Evolutionary conservation across 2,888 invertebrate genomes (phyloP).

Genomic region (Micropterix aruncella): DNA sequence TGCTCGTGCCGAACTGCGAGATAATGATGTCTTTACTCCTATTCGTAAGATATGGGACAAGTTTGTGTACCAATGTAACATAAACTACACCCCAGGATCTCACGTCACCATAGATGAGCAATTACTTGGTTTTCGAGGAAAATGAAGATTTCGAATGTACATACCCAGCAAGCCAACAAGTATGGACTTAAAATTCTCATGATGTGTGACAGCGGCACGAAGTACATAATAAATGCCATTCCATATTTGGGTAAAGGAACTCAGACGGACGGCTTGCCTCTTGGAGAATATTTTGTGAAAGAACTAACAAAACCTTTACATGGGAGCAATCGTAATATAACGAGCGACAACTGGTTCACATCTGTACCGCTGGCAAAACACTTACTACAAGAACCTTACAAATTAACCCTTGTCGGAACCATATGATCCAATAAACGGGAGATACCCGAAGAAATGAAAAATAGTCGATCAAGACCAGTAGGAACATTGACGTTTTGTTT

Average conservation of each 20-base stretch:
- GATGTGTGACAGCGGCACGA: slow-evolving; percentile 15
- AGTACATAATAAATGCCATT: slow-evolving; percentile 16
- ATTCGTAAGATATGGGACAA: no score
- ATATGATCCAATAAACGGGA: no score
- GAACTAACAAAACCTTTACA: slow-evolving; percentile 13
- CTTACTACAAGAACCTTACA: no score
- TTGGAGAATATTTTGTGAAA: slow-evolving; percentile 14
- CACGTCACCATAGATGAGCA: slow-evolving; percentile 16
- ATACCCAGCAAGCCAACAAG: slow-evolving; percentile 17
- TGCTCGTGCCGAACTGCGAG: no score
- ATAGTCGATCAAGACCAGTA: no score
- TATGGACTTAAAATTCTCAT: slow-evolving; percentile 18
- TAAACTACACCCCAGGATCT: slow-evolving; percentile 10
- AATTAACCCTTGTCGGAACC: no score
- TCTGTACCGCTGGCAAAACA: no score
- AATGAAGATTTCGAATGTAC: slow-evolving; percentile 16
- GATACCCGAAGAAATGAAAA: no score
- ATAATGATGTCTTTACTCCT: no score
- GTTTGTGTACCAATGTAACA: no score
- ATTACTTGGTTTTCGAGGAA: slow-evolving; percentile 14
- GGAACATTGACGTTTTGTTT: no score
- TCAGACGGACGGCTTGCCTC: slow-evolving; percentile 14
- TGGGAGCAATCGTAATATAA: slow-evolving; percentile 14
- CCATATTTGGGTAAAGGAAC: slow-evolving; percentile 16
- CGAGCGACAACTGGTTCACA: no score